phyloP scores from a whole-genome alignment of 2,888 invertebrate genomes.

The Neoitamus cyanurus region DNA sequence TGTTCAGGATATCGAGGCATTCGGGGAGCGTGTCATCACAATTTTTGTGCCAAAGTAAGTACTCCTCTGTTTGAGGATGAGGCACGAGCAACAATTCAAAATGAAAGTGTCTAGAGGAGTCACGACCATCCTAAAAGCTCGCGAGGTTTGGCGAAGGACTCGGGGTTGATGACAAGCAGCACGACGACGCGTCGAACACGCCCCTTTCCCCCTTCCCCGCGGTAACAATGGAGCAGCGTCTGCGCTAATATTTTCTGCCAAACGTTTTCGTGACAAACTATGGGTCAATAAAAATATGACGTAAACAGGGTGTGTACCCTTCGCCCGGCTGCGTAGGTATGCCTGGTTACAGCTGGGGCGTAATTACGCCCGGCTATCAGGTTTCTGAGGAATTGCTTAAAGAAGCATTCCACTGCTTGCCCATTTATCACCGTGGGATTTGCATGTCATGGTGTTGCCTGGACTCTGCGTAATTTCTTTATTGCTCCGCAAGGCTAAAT shows the following conservation, averaged over 20 bases:
- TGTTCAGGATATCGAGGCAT: not conserved
- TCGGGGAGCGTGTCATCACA: not conserved
- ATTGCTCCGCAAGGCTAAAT: not conserved
- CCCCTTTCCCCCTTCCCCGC: not conserved
- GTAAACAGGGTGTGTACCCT: constrained; percentile 39
- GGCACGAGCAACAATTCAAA: constrained; percentile 13
- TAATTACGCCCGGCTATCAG: not conserved
- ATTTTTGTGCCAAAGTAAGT: not conserved
- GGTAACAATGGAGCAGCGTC: not conserved
- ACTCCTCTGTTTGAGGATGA: not conserved
- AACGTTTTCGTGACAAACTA: constrained; percentile 1
- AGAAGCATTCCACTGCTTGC: not conserved
- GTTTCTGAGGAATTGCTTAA: not conserved
- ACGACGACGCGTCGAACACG: not conserved
- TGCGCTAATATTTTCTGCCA: not conserved
- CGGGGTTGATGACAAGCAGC: not conserved
- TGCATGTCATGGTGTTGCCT: not conserved
- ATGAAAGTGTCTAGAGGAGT: not conserved
- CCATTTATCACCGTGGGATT: constrained; percentile 5
- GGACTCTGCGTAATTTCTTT: not conserved
- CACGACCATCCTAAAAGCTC: not conserved
- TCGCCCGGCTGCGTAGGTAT: not conserved
- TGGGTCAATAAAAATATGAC: constrained; percentile 46
- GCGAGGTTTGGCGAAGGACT: not conserved
- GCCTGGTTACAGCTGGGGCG: not conserved